Conservation (phyloP, 1,140 invertebrate genomes). For the Akabosia matsudoensis region DNA sequence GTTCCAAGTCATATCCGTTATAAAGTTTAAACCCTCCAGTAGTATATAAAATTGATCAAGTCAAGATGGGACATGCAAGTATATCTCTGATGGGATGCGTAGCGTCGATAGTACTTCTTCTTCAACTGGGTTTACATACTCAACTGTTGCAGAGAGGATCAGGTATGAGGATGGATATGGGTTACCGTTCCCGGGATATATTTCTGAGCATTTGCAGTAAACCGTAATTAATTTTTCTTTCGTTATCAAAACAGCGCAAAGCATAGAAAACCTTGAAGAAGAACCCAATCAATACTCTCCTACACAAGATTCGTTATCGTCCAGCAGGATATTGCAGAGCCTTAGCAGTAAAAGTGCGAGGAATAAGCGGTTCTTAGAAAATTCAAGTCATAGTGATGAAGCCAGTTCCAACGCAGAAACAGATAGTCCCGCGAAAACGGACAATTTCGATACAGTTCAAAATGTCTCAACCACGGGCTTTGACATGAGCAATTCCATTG, state of each 20-base stretch:
- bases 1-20: too few relatives aligned
- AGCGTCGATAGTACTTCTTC: background rate
- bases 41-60: too few relatives aligned
- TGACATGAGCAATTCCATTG: too few relatives aligned
- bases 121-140: constrained; percentile 14
- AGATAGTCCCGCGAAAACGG: background rate
- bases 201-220: too few relatives aligned
- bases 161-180: background rate
- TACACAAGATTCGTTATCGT: background rate
- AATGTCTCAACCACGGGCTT: too few relatives aligned
- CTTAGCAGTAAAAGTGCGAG: background rate
- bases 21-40: background rate
- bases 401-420: background rate
- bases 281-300: background rate
- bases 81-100: background rate
- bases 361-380: background rate
- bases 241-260: background rate
- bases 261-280: background rate
- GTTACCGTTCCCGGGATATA: too few relatives aligned
- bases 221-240: too few relatives aligned
- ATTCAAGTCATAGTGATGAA: background rate
- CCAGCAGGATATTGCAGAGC: background rate
- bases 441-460: too few relatives aligned
- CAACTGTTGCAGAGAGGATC: background rate
- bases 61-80: background rate